Percentiles rank a stretch among this genome's conserved stretches.
Evolutionary conservation across 2,888 invertebrate species (phyloP).

Genomic region (Catonia carolina): DNA sequence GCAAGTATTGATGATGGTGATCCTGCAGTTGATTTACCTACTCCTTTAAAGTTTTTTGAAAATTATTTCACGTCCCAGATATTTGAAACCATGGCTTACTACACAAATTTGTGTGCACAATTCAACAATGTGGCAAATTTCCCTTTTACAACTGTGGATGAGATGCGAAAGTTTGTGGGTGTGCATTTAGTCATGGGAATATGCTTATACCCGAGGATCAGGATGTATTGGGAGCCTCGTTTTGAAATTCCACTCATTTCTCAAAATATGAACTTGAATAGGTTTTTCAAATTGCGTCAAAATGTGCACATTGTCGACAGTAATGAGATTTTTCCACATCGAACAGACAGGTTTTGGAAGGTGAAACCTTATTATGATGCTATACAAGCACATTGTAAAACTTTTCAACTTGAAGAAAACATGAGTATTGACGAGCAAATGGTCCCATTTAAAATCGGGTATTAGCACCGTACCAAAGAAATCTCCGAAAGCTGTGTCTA

Average conservation of each 20-base stretch:
- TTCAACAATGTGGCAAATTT: conserved; percentile 9
- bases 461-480: conserved; percentile 15
- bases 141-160: conserved; percentile 11
- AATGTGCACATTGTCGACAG: conserved; percentile 30
- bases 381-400: conserved; percentile 10
- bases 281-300: conserved; percentile 32
- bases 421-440: conserved; percentile 20
- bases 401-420: conserved; percentile 4
- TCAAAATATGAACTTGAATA: conserved; percentile 29
- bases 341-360: conserved; percentile 19
- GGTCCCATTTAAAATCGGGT: conserved; percentile 18
- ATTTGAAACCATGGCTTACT: neutral
- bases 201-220: conserved; percentile 31
- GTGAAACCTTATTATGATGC: conserved; percentile 14
- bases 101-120: conserved; percentile 9
- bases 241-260: conserved; percentile 27
- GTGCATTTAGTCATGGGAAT: conserved; percentile 34
- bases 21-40: neutral
- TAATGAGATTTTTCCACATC: conserved; percentile 5
- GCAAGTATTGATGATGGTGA: neutral
- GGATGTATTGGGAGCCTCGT: conserved; percentile 30
- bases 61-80: conserved; percentile 7
- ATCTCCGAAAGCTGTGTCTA: conserved; percentile 10
- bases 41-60: neutral
- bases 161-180: conserved; percentile 32